Evolutionary conservation across 2,113 vertebrate species (phyloP), one percentile per base, ranked within the genome.

Genomic region (Cebidichthys violaceus): DNA sequence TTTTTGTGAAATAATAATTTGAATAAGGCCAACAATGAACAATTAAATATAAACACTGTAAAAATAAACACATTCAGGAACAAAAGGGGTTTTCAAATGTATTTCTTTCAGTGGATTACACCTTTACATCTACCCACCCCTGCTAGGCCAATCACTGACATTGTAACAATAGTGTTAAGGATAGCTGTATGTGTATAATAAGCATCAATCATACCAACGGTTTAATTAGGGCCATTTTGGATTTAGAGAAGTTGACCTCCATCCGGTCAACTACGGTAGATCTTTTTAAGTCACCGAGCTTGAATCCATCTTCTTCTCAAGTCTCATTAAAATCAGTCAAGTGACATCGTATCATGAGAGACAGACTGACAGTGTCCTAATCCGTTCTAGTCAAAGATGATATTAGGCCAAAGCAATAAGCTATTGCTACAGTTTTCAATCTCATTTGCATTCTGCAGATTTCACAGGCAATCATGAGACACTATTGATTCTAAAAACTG

Each of bases 231-330:
- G 43, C 24, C 24, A 33, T 62, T 78, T 37, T 22, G 22, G 31
- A 22, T 61, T 78, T 47, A 50, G 29, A 61, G 20, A 60, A 37
- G 39, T 20, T 69, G 9, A 77, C 27, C 39, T 60, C 65, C 39
- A 65, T 29, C 22, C 7, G 17, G 1, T 79, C 41, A 45, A 9
- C 45, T 6, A 73, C 6, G 33, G 15, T 18, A 37, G 29, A 66
- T 43, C 18, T 20, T 57, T 66, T 37, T 66, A 59, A 35, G 70
- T 47, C 50, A 73, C 20, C 35, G 9, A 29, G 27, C 70, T 74
- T 47, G 35, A 73, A 54, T 71, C 47, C 37, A 41, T 72, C 35
- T 65, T 43, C 9, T 60, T 72, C 47, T 65, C 35, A 43, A n/a
- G 69, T 65, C 22, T 57, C 61, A 59, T 59, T 65, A 67, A 35